Evolutionary conservation across 30 jellyfish, hydroid and myxozoan species (phyloP), one percentile per base, ranked within the genome.

Genomic region (Thelohanellus kitauei): DNA sequence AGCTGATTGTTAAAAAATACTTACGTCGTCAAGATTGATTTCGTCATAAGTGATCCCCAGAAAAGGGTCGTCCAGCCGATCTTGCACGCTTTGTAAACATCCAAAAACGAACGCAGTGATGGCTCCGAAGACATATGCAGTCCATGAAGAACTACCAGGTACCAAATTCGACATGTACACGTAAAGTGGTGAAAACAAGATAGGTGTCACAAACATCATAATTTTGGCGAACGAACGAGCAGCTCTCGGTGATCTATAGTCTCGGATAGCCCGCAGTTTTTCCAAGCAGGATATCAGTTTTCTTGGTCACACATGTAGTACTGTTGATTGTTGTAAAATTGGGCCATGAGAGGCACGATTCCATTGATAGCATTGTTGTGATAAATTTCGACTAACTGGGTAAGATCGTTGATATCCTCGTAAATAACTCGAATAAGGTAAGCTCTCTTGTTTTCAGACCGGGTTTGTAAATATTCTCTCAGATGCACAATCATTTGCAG

Each of bases 41-140:
- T 62, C 97, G 32, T 78, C 97, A 41, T 63, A 87, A 39, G 88
- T 62, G 85, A 78, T 78, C 14, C 97, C 97, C 21, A 58, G 85
- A 32, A 78, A 78, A 0, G 97, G 97, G 40, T 78, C 88, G 38
- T 78, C 88, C 0, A 78, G 66, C 31, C 66, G 64, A 40, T 78
- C 97, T 45, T 78, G 97, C 20, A 78, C 97, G 17, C 89, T 87
- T 47, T 78, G 97, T 40, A 78, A 32, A 10, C 83, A 66, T 20
- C 89, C 80, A 32, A 78, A 78, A 40, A 63, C 40, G 48, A 65
- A 64, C 23, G 97, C 48, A 35, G 64, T 85, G 33, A 78, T 38
- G 5, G 59, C 53, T 8, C 83, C 84, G 10, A 64, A 55, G 38
- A 49, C 44, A 46, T 78, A 78, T 30, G 97, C 75, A 38, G 82